Evolutionary conservation across 1,140 invertebrate genomes (phyloP).

Genomic region (Neotoxoptera formosana): DNA sequence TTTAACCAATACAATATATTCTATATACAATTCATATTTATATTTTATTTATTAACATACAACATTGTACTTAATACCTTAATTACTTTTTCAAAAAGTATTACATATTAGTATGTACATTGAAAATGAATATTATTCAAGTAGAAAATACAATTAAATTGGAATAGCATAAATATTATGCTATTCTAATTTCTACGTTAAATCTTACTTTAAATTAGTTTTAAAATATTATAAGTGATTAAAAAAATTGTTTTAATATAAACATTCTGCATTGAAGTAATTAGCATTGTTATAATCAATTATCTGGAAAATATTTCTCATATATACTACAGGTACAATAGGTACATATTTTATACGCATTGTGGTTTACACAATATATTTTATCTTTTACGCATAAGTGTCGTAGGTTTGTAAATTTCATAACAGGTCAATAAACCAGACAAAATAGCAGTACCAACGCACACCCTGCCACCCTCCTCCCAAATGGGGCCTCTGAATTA

Average conservation of each 20-base stretch:
- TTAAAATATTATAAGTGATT: background rate
- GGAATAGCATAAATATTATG: background rate
- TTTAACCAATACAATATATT: no score
- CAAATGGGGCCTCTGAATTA: background rate
- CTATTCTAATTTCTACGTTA: background rate
- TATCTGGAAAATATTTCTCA: background rate
- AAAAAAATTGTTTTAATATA: background rate
- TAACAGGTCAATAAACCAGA: no score
- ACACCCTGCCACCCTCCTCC: background rate
- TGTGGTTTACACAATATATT: background rate
- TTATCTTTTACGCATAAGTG: background rate
- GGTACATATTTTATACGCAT: background rate
- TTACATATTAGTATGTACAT: background rate
- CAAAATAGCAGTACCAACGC: no score
- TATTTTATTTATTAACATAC: no score
- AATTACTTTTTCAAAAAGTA: no score
- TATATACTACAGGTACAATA: no score
- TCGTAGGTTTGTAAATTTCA: background rate
- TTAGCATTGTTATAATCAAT: background rate
- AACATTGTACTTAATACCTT: no score
- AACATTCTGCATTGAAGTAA: no score
- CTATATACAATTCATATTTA: no score
- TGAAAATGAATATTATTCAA: background rate
- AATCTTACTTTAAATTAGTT: no score
- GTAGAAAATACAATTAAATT: background rate